Percentiles rank a stretch among this genome's conserved stretches.
These are phyloP conservation scores for Helicorthomorpha holstii DNA, from an alignment of 1,140 invertebrate genomes.

Conservation along the genomic window DNA sequence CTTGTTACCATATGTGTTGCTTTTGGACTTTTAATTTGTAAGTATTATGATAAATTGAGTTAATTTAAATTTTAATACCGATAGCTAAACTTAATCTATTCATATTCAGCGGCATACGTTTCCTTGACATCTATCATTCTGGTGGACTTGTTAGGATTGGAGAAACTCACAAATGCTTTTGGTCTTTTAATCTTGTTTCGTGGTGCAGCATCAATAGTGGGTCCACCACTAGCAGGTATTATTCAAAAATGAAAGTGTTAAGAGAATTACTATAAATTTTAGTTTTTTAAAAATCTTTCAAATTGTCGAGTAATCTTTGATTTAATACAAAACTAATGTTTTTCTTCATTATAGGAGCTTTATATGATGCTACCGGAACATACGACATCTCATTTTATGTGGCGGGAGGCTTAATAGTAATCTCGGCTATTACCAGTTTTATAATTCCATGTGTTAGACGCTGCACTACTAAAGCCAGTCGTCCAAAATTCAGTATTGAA, in stretches of 20 bases:
- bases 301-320: background rate
- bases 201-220: conserved; percentile 73
- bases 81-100: conserved; percentile 11
- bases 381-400: conserved; percentile 83
- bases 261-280: background rate
- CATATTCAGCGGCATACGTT: conserved; percentile 77
- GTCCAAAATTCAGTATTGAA: background rate
- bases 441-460: conserved; percentile 47
- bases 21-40: conserved; percentile 91
- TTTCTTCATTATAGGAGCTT: conserved; percentile 45
- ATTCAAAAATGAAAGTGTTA: background rate
- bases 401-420: conserved; percentile 69
- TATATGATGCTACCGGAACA: conserved; percentile 68
- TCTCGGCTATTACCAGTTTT: conserved; percentile 69
- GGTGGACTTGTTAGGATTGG: conserved; percentile 84
- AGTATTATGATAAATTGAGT: conserved; percentile 31
- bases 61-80: background rate
- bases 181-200: conserved; percentile 86
- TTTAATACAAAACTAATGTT: background rate
- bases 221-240: conserved; percentile 41
- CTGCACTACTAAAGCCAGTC: background rate
- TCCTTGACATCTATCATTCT: conserved; percentile 94
- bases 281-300: background rate
- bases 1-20: conserved; percentile 70
- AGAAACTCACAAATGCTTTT: conserved; percentile 91